Evolutionary conservation across 2,888 invertebrate genomes (phyloP), one percentile per base, ranked within the genome.

Genomic region (Andrena camellia): DNA sequence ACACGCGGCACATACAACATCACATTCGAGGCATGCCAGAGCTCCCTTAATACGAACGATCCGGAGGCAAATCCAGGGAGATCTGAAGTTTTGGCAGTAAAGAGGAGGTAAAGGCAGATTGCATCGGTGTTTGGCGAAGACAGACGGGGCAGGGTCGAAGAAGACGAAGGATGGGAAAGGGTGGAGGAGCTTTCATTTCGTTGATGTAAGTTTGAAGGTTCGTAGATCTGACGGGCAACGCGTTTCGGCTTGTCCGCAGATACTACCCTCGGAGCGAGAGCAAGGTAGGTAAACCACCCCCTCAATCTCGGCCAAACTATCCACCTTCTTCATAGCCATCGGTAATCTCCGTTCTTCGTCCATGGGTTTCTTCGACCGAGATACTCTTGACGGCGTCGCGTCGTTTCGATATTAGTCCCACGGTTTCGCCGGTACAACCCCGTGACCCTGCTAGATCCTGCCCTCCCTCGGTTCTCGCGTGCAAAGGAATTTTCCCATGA

Each of bases 171-270:
- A 26, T n/a, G 17, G 59, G 33, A 57, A 50, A 26, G 72, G 75
- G 29, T 42, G 68, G 63, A 63, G 81, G 73, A 83, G 90, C 90
- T 91, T 91, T 91, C 91, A 92, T 93, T 93, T 92, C 89, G 88
- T 90, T 92, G 91, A 92, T 90, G 91, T 88, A 91, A 93, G 91
- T 92, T 93, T 91, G 91, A 93, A 90, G 89, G 90, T 90, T 90
- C 86, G 78, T 72, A 86, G 89, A 86, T 91, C 91, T 91, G 91
- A 92, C 91, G 90, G 89, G 90, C 88, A 88, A 88, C 88, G 86
- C 84, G 84, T 87, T 78, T 88, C 85, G 80, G 84, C 89, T 89
- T 87, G 91, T 91, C 91, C 90, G 88, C 86, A 79, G 88, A 91
- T 90, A 89, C 42, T 42, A 42, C 86, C 88, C 82, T 84, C 84